Evolutionary conservation across 2,113 vertebrate genomes (phyloP).

Genomic region (Sander lucioperca): DNA sequence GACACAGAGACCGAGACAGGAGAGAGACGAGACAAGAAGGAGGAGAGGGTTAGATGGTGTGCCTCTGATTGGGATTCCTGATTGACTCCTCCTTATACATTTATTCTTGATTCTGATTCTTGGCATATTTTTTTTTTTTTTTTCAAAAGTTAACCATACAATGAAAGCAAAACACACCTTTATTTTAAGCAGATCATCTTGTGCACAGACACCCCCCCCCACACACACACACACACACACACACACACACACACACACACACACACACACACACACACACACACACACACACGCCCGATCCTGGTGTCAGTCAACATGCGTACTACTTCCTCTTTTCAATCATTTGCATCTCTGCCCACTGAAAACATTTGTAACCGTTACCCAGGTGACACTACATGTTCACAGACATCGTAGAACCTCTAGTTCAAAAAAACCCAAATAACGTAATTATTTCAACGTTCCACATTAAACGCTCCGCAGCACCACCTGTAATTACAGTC

Average conservation of each 20-base stretch:
- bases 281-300: constrained; percentile 7
- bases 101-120: background rate
- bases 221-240: too few relatives aligned
- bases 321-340: constrained; percentile 35
- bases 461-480: background rate
- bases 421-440: background rate
- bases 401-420: background rate
- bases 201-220: too few relatives aligned
- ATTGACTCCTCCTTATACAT: too few relatives aligned
- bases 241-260: background rate
- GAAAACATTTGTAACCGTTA: constrained; percentile 2
- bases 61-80: background rate
- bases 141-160: too few relatives aligned
- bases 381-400: background rate
- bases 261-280: constrained; percentile 17
- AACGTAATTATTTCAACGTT: background rate
- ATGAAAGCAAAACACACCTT: too few relatives aligned
- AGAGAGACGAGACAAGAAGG: background rate
- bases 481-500: background rate
- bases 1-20: background rate
- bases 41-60: too few relatives aligned
- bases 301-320: constrained; percentile 1
- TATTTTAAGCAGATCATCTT: too few relatives aligned
- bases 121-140: too few relatives aligned
- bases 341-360: constrained; percentile 35